Evolutionary conservation across 2,797 vertebrate genomes (phyloP).

Genomic region (Serranus cabrilla): DNA sequence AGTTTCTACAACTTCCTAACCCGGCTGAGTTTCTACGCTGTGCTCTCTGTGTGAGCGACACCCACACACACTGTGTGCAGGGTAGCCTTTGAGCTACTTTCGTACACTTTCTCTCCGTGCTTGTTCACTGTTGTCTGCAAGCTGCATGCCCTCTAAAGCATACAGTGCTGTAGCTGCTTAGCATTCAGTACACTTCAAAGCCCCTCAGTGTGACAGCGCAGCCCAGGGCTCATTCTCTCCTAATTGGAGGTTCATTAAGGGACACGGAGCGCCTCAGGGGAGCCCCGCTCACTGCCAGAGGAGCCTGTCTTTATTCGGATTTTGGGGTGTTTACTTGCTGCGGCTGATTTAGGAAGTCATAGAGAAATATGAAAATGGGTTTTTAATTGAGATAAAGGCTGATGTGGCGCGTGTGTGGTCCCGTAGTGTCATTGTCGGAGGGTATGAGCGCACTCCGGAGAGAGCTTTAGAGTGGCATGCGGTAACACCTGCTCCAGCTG

Average conservation of each 20-base stretch:
- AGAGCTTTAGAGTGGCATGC: conserved; percentile 39
- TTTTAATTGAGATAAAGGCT: conserved; percentile 81
- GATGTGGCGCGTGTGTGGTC: conserved; percentile 69
- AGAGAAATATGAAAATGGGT: conserved; percentile 73
- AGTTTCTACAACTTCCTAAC: conserved; percentile 47
- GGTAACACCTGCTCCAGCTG: conserved; percentile 69
- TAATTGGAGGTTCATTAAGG: conserved; percentile 87
- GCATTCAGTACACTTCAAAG: conserved; percentile 82
- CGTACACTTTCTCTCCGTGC: conserved; percentile 42
- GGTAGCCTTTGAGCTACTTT: conserved; percentile 84
- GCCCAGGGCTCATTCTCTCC: conserved; percentile 80
- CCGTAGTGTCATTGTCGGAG: conserved; percentile 60
- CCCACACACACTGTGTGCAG: conserved; percentile 52
- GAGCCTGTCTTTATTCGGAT: conserved; percentile 63
- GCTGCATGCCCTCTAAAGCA: conserved; percentile 65
- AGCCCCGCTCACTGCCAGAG: conserved; percentile 65
- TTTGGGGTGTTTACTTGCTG: conserved; percentile 70
- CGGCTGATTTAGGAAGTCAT: conserved; percentile 66
- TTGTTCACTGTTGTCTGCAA: conserved; percentile 61
- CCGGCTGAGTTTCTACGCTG: conserved; percentile 20
- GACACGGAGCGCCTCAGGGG: conserved; percentile 75
- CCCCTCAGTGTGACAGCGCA: conserved; percentile 73
- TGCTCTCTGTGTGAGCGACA: conserved; percentile 52
- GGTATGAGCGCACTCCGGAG: conserved; percentile 49
- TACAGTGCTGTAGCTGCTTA: conserved; percentile 74